A percentile compares a stretch with the other conserved stretches of the same genome.
These are phyloP conservation scores for Xestia ashworthii DNA, from an alignment of 2,888 invertebrate species.

Conservation along the genomic window DNA sequence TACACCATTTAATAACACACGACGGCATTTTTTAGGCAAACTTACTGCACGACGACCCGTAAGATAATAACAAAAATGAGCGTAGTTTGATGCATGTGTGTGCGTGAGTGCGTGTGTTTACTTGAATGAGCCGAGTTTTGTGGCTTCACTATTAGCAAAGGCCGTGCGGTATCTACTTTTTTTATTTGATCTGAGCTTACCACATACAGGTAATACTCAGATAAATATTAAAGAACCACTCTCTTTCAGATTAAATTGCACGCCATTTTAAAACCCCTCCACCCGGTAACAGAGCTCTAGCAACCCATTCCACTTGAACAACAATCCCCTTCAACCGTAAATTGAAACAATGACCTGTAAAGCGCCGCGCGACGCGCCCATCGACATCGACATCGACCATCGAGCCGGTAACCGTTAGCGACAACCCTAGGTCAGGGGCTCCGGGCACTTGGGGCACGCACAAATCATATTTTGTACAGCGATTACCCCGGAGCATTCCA, in stretches of 20 bases:
- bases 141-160: too few relatives aligned
- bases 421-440: constrained; percentile 21
- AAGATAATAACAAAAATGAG: too few relatives aligned
- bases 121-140: too few relatives aligned
- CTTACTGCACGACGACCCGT: too few relatives aligned
- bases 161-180: too few relatives aligned
- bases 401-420: constrained; percentile 15
- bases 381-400: constrained; percentile 16
- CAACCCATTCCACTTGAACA: neutral
- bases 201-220: too few relatives aligned
- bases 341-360: constrained; percentile 26
- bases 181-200: too few relatives aligned
- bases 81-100: too few relatives aligned
- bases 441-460: constrained; percentile 21
- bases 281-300: neutral
- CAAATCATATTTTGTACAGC: constrained; percentile 48
- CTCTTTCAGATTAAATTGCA: neutral
- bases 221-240: neutral
- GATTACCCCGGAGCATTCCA: constrained; percentile 26
- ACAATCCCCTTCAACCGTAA: constrained; percentile 24
- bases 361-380: constrained; percentile 14
- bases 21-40: too few relatives aligned
- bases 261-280: neutral
- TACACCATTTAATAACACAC: too few relatives aligned
- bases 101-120: too few relatives aligned